phyloP scores from a whole-genome alignment of 2,113 vertebrate species.

The Mesoclemmys tuberculata region DNA sequence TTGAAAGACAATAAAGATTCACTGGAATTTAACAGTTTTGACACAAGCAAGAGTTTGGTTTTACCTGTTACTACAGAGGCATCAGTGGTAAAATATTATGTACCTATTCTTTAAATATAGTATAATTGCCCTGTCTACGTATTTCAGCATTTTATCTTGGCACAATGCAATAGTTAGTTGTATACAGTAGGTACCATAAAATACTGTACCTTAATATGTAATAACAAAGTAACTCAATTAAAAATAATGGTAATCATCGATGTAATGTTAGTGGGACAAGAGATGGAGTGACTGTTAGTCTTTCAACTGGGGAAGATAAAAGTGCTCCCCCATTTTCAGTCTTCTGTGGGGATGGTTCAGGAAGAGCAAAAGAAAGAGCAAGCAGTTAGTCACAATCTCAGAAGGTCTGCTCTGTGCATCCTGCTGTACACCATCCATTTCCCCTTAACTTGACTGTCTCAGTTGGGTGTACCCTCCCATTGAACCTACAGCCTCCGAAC shows the following conservation, averaged over 20 bases:
- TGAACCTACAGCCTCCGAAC: neutral
- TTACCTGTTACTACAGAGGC: conserved; percentile 6
- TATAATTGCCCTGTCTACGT: neutral
- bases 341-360: neutral
- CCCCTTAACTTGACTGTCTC: neutral
- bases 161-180: neutral
- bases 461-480: neutral
- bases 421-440: neutral
- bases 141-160: neutral
- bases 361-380: neutral
- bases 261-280: neutral
- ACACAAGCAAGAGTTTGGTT: neutral
- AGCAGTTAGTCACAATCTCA: fast-evolving
- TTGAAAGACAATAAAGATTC: neutral
- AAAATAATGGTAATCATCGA: neutral
- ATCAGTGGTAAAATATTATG: conserved; percentile 56
- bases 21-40: neutral
- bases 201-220: neutral
- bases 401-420: neutral
- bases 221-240: neutral
- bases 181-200: neutral
- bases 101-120: neutral
- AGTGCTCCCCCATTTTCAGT: neutral
- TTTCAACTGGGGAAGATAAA: neutral
- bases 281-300: fast-evolving